These are phyloP conservation scores for Sprattus sprattus DNA, from an alignment of 2,113 vertebrate species.

Conservation along the genomic window DNA sequence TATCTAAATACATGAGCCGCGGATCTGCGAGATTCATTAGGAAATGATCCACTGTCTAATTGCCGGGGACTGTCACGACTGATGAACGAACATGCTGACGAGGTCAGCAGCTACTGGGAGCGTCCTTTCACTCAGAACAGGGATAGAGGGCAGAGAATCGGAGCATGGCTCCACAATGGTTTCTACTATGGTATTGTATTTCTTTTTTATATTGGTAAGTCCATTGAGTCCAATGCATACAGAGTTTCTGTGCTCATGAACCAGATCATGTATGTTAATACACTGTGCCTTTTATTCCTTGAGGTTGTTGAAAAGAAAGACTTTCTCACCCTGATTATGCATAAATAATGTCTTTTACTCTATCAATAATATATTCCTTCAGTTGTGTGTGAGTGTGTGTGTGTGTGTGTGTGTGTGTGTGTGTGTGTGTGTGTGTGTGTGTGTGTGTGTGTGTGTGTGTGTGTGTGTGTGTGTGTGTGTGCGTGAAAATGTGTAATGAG, in stretches of 20 bases:
- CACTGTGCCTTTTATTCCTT: neutral
- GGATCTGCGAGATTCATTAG: conserved; percentile 8
- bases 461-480: neutral
- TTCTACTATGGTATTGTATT: neutral
- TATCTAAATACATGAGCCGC: neutral
- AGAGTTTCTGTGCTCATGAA: neutral
- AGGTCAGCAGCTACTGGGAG: neutral
- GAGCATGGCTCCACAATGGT: neutral
- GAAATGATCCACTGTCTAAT: conserved; percentile 15
- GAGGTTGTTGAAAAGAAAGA: neutral
- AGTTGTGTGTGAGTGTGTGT: neutral
- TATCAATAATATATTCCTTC: conserved; percentile 12
- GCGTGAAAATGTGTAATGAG: neutral
- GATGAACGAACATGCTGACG: neutral
- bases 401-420: neutral
- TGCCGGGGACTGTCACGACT: neutral
- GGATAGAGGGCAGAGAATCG: neutral
- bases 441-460: conserved; percentile 6
- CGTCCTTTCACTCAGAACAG: neutral
- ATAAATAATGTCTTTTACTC: neutral
- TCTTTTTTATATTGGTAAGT: no score
- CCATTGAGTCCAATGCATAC: neutral
- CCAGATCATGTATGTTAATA: neutral
- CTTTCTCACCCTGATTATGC: neutral
- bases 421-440: neutral